Evolutionary conservation across 2,797 vertebrate species (phyloP), one percentile per base, ranked within the genome.

Genomic region (Sebastes paucispinis): DNA sequence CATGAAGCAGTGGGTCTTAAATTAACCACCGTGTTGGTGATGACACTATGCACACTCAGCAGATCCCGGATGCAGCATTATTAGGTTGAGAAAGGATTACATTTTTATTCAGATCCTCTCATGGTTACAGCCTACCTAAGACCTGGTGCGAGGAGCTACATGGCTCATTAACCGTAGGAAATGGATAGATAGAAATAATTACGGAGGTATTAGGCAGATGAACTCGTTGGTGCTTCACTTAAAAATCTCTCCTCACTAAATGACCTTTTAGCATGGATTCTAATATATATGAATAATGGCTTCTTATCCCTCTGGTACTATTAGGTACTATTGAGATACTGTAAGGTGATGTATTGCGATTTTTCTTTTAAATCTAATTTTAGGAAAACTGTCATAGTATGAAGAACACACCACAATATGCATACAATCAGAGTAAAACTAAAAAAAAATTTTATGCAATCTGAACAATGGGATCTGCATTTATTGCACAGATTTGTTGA

Each of bases 1-100:
- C 81, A 54, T 62, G 78, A 80, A 82, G 59, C 70, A 75, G 55
- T 80, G 76, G 83, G 5, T 74, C 62, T 72, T 70, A 75, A 79
- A 81, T 79, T 18, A 75, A 58, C 73, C 22, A 22, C 20, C 8
- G 24, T 65, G 57, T 74, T 71, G 80, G 11, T 29, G 69, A 78
- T 64, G 78, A 73, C 76, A 71, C 16, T 25, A 7, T 62, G 50
- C 76, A 27, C 58, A 65, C 22, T 62, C 67, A 65, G 78, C 70
- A 68, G 58, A 85, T 80, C 34, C 39, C n/a, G 52, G n/a, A 55
- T 4, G 8, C 16, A 31, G 57, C 58, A 29, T 69, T 27, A 25
- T 34, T 59, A 43, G 75, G 64, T 39, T 77, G 25, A 78, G 55
- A 79, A 67, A 36, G 24, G 20, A 29, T 64, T 64, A 13, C 8